These are phyloP conservation scores for Phyto melanocephala DNA, from an alignment of 2,888 invertebrate species.

Conservation along the genomic window DNA sequence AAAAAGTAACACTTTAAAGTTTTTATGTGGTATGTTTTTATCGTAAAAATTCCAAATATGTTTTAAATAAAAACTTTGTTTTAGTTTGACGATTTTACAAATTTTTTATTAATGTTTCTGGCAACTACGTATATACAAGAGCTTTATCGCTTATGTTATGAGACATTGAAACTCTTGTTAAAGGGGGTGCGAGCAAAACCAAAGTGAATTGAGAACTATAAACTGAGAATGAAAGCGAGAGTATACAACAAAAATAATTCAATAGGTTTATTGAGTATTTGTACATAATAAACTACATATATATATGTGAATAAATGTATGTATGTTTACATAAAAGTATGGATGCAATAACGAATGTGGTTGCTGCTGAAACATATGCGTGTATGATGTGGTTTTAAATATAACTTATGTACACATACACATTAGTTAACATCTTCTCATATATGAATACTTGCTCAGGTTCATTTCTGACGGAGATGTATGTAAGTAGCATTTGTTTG, in stretches of 20 bases:
- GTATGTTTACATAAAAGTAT: background rate
- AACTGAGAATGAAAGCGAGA: background rate
- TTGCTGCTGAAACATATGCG: background rate
- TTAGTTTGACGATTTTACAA: too few species aligned
- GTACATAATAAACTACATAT: slow-evolving; percentile 30
- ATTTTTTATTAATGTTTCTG: too few species aligned
- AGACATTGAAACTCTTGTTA: background rate
- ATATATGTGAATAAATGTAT: background rate
- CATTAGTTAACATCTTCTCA: too few species aligned
- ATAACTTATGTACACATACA: background rate
- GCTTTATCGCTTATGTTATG: slow-evolving; percentile 1
- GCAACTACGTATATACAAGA: background rate
- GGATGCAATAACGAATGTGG: background rate
- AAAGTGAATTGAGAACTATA: background rate
- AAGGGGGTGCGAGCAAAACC: background rate
- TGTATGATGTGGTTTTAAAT: background rate
- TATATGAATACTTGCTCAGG: background rate
- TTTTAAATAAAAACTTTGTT: too few species aligned
- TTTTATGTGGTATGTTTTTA: too few species aligned
- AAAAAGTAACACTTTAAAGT: too few species aligned
- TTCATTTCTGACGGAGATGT: slow-evolving; percentile 46
- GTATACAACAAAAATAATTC: background rate
- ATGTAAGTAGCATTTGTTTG: slow-evolving; percentile 43
- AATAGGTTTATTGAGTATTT: background rate
- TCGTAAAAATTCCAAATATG: too few species aligned